Conservation (phyloP, 2,797 vertebrate species). For the Xenopus petersii region DNA sequence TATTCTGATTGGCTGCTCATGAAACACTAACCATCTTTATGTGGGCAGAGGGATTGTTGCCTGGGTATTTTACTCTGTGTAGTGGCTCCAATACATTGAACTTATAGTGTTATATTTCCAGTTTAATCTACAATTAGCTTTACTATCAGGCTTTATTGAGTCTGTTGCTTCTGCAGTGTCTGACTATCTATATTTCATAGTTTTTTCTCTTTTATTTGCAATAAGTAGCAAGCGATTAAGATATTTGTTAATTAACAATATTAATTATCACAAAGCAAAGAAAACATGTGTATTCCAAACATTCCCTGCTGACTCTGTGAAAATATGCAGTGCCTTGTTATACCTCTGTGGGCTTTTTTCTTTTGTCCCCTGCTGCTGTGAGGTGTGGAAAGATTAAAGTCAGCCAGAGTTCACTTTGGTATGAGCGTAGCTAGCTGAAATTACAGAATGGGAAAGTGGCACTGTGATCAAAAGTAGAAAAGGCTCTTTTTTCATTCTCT, state of each 20-base stretch:
- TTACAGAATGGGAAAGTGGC: background rate
- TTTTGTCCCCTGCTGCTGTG: slow-evolving; percentile 20
- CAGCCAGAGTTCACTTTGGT: slow-evolving; percentile 36
- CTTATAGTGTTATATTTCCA: no score
- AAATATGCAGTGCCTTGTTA: slow-evolving; percentile 22
- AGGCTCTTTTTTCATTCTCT: background rate
- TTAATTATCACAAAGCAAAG: slow-evolving; percentile 10
- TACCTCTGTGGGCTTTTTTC: slow-evolving; percentile 13
- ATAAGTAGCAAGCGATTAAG: slow-evolving; percentile 6
- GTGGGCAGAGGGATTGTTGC: no score
- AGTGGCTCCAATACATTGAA: no score
- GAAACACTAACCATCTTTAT: no score
- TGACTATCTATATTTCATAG: no score
- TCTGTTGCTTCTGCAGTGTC: no score
- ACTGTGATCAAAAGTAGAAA: no score
- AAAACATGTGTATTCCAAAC: slow-evolving; percentile 11
- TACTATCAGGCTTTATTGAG: no score
- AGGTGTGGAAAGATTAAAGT: slow-evolving; percentile 36
- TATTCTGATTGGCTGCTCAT: no score
- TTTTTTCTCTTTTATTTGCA: no score
- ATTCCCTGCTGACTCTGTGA: slow-evolving; percentile 33
- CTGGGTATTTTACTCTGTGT: no score
- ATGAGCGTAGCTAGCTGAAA: background rate
- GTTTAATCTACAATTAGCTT: no score
- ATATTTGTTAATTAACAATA: slow-evolving; percentile 28